phyloP scores from a whole-genome alignment of 2,797 vertebrate species.

The Varecia variegata region DNA sequence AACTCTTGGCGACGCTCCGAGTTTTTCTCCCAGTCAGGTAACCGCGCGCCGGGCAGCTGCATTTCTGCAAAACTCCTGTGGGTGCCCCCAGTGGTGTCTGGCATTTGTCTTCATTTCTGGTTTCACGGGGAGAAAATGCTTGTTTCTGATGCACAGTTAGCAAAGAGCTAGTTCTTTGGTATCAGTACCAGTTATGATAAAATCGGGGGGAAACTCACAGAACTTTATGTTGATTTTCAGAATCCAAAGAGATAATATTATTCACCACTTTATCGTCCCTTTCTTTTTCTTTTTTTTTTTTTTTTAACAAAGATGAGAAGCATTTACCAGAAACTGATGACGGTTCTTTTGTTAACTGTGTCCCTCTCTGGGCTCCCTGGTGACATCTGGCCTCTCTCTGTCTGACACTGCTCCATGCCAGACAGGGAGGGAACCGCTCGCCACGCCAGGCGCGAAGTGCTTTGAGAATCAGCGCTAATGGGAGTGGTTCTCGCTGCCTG shows the following conservation, averaged over 20 bases:
- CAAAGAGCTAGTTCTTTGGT: constrained; percentile 75
- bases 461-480: constrained; percentile 40
- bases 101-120: constrained; percentile 69
- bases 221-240: constrained; percentile 53
- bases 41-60: constrained; percentile 72
- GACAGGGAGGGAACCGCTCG: constrained; percentile 54
- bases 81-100: constrained; percentile 53
- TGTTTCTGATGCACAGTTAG: constrained; percentile 82
- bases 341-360: constrained; percentile 84
- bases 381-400: constrained; percentile 62
- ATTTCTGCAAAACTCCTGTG: constrained; percentile 74
- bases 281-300: neutral
- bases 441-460: constrained; percentile 32
- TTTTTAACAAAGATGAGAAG: constrained; percentile 24
- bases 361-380: constrained; percentile 55
- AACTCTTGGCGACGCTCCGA: constrained; percentile 92
- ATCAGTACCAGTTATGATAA: neutral
- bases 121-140: constrained; percentile 63
- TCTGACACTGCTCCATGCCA: constrained; percentile 66
- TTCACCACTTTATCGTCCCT: neutral
- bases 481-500: constrained; percentile 73
- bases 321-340: constrained; percentile 57
- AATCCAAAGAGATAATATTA: constrained; percentile 54
- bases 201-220: neutral
- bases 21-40: constrained; percentile 96